These are phyloP conservation scores for Idaea straminata DNA, from an alignment of 2,888 invertebrate species.

Conservation along the genomic window DNA sequence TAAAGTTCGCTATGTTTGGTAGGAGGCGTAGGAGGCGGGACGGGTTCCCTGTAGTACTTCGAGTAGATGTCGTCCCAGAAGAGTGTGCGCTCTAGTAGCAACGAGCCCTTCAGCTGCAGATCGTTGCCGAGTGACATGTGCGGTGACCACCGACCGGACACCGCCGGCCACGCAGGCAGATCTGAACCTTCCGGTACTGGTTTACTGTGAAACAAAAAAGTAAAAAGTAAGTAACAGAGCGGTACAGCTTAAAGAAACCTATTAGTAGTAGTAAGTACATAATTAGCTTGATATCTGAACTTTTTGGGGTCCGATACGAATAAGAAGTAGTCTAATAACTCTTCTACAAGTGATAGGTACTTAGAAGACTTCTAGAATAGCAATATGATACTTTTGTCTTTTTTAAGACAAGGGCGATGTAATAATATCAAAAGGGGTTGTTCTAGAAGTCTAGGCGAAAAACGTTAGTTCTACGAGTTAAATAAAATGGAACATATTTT, in stretches of 20 bases:
- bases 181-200: slow-evolving; percentile 37
- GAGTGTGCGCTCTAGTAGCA: slow-evolving; percentile 28
- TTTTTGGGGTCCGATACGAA: too few species aligned
- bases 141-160: slow-evolving; percentile 28
- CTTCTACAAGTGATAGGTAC: too few species aligned
- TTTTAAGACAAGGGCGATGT: too few species aligned
- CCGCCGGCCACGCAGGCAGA: slow-evolving; percentile 44
- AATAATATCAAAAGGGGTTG: too few species aligned
- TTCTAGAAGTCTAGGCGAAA: too few species aligned
- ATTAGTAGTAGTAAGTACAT: not conserved
- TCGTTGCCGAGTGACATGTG: slow-evolving; percentile 42
- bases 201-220: slow-evolving; percentile 31
- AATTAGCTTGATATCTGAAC: too few species aligned
- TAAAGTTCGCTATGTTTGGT: not conserved
- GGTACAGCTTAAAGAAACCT: not conserved
- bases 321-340: too few species aligned
- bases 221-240: not conserved
- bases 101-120: slow-evolving; percentile 33
- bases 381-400: too few species aligned
- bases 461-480: too few species aligned
- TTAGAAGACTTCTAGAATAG: too few species aligned
- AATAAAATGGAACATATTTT: too few species aligned
- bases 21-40: slow-evolving; percentile 30
- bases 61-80: slow-evolving; percentile 49
- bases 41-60: slow-evolving; percentile 38